phyloP scores from a whole-genome alignment of 2,113 vertebrate genomes.

The Myodes glareolus region DNA sequence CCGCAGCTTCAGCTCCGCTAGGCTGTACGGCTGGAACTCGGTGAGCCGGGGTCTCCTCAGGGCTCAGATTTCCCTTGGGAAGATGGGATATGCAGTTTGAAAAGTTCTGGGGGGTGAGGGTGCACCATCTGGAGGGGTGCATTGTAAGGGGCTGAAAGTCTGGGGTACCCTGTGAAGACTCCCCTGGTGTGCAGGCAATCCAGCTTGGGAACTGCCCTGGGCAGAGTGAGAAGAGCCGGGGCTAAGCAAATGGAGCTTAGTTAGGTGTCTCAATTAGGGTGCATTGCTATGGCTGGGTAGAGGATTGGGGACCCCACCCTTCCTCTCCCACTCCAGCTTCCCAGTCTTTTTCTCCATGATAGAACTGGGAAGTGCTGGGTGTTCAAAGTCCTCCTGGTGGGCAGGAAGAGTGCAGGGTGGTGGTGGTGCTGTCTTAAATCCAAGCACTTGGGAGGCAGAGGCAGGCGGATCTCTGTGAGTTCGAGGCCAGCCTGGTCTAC shows the following conservation, averaged over 20 bases:
- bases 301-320: not conserved
- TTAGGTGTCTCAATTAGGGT: no score
- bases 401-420: not conserved
- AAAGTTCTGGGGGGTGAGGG: not conserved
- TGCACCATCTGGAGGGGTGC: not conserved
- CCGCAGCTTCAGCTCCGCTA: not conserved
- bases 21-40: not conserved
- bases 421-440: not conserved
- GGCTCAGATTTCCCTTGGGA: not conserved
- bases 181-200: accelerated
- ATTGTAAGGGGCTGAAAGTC: not conserved
- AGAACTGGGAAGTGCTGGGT: not conserved
- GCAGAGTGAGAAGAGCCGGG: not conserved
- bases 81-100: not conserved
- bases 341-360: not conserved
- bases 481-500: not conserved
- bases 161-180: not conserved
- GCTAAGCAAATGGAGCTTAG: no score
- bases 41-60: not conserved
- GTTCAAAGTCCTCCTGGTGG: not conserved
- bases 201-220: no score
- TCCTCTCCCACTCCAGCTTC: not conserved
- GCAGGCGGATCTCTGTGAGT: not conserved
- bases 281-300: not conserved
- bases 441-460: not conserved